Conservation (phyloP, 2,113 vertebrate species). For the Tachysurus vachellii region DNA sequence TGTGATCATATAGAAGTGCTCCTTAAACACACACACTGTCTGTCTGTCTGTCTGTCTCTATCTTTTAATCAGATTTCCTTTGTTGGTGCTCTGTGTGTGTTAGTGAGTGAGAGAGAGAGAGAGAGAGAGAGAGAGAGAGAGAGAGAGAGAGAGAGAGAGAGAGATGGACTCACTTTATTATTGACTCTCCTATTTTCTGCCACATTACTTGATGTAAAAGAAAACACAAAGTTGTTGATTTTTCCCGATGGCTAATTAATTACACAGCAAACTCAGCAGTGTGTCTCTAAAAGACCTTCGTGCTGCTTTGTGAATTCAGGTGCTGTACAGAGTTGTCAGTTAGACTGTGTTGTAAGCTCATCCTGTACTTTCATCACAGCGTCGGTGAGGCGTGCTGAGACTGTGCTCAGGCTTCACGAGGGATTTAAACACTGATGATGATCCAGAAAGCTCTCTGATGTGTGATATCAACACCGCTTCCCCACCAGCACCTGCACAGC, state of each 20-base stretch:
- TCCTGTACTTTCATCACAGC: background rate
- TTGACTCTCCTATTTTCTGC: background rate
- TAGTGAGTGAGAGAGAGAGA: too few relatives aligned
- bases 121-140: too few relatives aligned
- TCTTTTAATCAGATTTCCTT: too few relatives aligned
- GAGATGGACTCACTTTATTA: background rate
- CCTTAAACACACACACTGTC: too few relatives aligned
- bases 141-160: too few relatives aligned
- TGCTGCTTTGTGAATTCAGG: background rate
- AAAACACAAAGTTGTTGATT: background rate
- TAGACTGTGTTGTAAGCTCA: background rate
- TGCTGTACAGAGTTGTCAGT: background rate
- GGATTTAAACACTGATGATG: background rate
- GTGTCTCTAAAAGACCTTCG: background rate
- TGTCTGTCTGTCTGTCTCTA: too few relatives aligned
- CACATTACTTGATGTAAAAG: background rate
- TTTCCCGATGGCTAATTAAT: background rate
- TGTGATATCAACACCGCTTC: conserved; percentile 23
- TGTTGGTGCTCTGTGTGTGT: too few relatives aligned
- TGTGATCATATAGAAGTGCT: background rate
- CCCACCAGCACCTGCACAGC: conserved; percentile 14
- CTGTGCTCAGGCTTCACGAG: background rate
- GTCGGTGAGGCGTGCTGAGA: conserved; percentile 10
- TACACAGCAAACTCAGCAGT: background rate
- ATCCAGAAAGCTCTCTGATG: conserved; percentile 26